Percentiles rank a stretch among this genome's conserved stretches.
Conservation (phyloP, 2,113 vertebrate species). For the Romanogobio albipinnatus region DNA sequence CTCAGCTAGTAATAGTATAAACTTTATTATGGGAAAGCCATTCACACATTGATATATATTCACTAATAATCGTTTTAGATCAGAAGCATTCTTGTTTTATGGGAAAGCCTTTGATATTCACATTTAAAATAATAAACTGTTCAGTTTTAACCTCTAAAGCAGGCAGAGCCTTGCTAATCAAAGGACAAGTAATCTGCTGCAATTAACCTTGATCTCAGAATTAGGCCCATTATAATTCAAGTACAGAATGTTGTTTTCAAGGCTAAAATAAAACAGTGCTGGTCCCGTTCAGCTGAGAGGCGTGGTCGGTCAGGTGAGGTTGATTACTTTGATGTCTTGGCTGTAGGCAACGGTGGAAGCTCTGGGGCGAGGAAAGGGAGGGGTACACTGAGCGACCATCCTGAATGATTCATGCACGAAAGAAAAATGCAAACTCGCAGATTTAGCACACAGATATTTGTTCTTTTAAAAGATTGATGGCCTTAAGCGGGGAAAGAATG, state of each 20-base stretch:
- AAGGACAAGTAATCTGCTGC: slow-evolving; percentile 2
- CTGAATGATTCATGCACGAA: slow-evolving; percentile 60
- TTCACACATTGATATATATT: neutral
- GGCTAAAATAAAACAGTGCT: slow-evolving; percentile 18
- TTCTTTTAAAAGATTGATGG: slow-evolving; percentile 74
- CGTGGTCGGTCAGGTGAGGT: slow-evolving; percentile 31
- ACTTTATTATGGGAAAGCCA: neutral
- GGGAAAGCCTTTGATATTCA: slow-evolving; percentile 7
- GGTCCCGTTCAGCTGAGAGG: slow-evolving; percentile 18
- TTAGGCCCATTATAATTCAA: slow-evolving; percentile 17
- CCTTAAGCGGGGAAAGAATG: slow-evolving; percentile 41
- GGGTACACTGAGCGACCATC: slow-evolving; percentile 5
- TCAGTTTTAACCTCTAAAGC: neutral
- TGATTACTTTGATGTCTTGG: slow-evolving; percentile 14
- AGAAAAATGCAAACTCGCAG: slow-evolving; percentile 73
- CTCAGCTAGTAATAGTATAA: too few species aligned
- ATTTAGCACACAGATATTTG: slow-evolving; percentile 71
- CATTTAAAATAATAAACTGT: slow-evolving; percentile 6
- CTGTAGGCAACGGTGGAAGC: slow-evolving; percentile 1
- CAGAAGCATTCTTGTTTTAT: neutral
- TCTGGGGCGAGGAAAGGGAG: slow-evolving; percentile 11
- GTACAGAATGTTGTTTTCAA: slow-evolving; percentile 39
- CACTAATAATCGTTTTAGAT: neutral
- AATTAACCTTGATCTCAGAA: slow-evolving; percentile 34
- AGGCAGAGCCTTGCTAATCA: slow-evolving; percentile 14